Percentiles rank a stretch among this genome's conserved stretches.
These are phyloP conservation scores for Callorhinus ursinus DNA, from an alignment of 2,113 vertebrate species.

Conservation along the genomic window DNA sequence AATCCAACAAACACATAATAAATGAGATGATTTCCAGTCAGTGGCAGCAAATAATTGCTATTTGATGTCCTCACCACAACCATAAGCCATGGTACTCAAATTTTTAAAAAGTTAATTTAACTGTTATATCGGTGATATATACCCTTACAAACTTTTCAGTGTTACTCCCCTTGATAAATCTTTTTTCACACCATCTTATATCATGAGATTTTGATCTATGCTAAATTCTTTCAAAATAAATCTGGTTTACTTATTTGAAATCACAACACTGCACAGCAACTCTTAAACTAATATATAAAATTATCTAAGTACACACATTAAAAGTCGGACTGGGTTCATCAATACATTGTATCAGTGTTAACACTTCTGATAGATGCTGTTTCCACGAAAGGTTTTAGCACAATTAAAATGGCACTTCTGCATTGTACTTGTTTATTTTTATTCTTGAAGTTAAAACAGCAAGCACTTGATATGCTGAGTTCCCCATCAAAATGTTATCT, in stretches of 20 bases:
- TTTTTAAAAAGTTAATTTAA: constrained; percentile 39
- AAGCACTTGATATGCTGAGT: constrained; percentile 3
- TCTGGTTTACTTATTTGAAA: constrained; percentile 27
- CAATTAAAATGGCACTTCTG: constrained; percentile 32
- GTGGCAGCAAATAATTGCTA: not conserved
- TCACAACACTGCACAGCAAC: constrained; percentile 9
- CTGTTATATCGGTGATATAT: not conserved
- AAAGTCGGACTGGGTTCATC: not conserved
- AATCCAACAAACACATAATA: not conserved
- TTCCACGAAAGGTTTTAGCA: constrained; percentile 39
- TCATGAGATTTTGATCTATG: not conserved
- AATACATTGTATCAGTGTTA: not conserved
- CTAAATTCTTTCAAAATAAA: constrained; percentile 47
- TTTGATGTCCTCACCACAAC: not conserved
- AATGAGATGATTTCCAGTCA: constrained; percentile 30
- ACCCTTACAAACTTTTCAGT: not conserved
- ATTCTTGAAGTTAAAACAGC: constrained; percentile 55
- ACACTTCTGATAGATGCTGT: not conserved
- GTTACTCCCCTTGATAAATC: not conserved
- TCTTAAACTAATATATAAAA: constrained; percentile 45
- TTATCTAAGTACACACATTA: not conserved
- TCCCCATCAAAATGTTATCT: constrained; percentile 21
- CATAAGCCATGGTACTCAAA: not conserved
- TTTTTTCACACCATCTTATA: not conserved
- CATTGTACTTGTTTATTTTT: constrained; percentile 22